Conservation (phyloP, 2,888 invertebrate genomes). For the Habrosyne pyritoides region DNA sequence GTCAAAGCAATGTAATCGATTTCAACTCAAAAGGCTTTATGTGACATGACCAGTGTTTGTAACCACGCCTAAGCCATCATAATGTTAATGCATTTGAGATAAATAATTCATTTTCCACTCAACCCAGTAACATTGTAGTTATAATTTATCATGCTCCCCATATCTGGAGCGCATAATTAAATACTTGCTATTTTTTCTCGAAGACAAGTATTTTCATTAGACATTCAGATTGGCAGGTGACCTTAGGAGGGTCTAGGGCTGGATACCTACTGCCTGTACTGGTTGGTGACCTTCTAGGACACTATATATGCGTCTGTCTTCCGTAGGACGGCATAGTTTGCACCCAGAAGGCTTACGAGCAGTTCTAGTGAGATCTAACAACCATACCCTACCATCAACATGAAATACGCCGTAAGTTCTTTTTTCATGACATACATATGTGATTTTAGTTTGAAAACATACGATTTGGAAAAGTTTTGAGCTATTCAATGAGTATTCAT, state of each 20-base stretch:
- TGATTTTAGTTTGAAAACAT: background rate
- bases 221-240: slow-evolving; percentile 60
- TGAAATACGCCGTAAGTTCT: slow-evolving; percentile 77
- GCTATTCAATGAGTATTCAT: too few species aligned
- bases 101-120: background rate
- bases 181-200: slow-evolving; percentile 50
- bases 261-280: slow-evolving; percentile 36
- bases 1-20: background rate
- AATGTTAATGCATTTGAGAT: background rate
- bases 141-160: slow-evolving; percentile 50
- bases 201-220: slow-evolving; percentile 63
- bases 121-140: slow-evolving; percentile 28
- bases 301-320: slow-evolving; percentile 67
- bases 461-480: too few species aligned
- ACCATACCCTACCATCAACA: slow-evolving; percentile 46
- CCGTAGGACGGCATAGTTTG: slow-evolving; percentile 69
- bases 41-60: background rate
- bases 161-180: slow-evolving; percentile 49
- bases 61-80: background rate
- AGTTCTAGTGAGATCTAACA: slow-evolving; percentile 72
- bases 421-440: background rate
- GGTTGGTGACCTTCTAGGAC: slow-evolving; percentile 65
- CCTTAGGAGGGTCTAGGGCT: slow-evolving; percentile 63
- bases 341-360: slow-evolving; percentile 73
- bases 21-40: background rate